Evolutionary conservation across 2,797 vertebrate genomes (phyloP), one percentile per base, ranked within the genome.

Genomic region (Carcharodon carcharias): DNA sequence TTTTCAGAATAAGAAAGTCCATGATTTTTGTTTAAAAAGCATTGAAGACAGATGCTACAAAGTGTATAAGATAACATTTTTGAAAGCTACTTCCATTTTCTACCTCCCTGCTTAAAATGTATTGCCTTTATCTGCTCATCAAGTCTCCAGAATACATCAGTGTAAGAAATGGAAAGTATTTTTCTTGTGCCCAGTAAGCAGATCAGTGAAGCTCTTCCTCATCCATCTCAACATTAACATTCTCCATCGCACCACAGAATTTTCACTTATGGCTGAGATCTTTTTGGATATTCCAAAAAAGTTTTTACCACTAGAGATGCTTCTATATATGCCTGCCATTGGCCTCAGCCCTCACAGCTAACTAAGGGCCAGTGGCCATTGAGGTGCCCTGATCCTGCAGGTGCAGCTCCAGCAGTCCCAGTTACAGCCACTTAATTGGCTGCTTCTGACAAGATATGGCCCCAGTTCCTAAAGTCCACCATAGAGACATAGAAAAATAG

Each of bases 221-320:
- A 12, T 77, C 73, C 45, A 23, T 40, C 16, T 85, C 80, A 45
- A 45, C 16, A 50, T 85, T 45, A 77, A 77, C 73, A 77, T 77
- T 35, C 82, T 85, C 45, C 23, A 56, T 50, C 26, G 8, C 4
- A 26, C 23, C 26, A 56, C 2, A 77, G 73, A 14, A 77, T 77
- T 16, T 77, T 14, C 50, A 54, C 23, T 28, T 50, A 23, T 54
- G 16, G 12, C 56, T 58, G 63, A 35, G 31, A 61, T 18, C 56
- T 92, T 92, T 92, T n/a, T 23, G 61, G 6, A 45, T 3, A 65
- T 23, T 67, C n/a, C 61, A 65, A 40, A 93, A 40, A 35, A 16
- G n/a, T 93, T 45, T 95, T 95, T 26, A 77, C 63, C 65, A 95
- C 69, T 77, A 71, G 50, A 95, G 94, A 26, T 95, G 40, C 40